Base-by-base conservation (phyloP, 2,888 invertebrate genomes). In the Spatulosminthurus flaviceps region DNA sequence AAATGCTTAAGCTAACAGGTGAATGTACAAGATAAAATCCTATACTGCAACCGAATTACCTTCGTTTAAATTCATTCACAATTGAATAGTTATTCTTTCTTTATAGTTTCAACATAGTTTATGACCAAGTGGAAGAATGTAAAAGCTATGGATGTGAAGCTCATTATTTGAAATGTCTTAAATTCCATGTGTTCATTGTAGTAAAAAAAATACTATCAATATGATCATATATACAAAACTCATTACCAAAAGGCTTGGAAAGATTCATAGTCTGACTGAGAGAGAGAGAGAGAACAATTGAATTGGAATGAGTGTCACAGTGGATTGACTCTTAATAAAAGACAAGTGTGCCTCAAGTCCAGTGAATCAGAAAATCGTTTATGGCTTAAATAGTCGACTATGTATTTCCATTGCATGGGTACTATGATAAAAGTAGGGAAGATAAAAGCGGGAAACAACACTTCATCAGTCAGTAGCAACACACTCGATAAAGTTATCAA, bases 401-500 rank as follows among this genome's bases (percentile, higher is more conserved):
- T 51, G n/a, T n/a, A 51, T 51, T 51, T 51, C 51, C n/a, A 51
- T 51, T 51, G 19, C 51, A 19, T 51, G 29, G n/a, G n/a, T n/a
- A n/a, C n/a, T n/a, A n/a, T n/a, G n/a, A n/a, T n/a, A n/a, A 69
- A 69, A 28, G n/a, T 11, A 22, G 1, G 22, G 7, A 11, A 69
- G n/a, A 69, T n/a, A 69, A 42, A 24, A 28, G 60, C 51, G 5
- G 9, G n/a, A 16, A 51, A 51, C 51, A 9, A 51, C 51, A 4
- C 16, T 13, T 2, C 16, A 19, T n/a, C 51, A 51, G 5, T 51
- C 51, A 51, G 51, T 51, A 5, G 16, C n/a, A 51, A 51, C 51
- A 51, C 16, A 51, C 51, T 51, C 16, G 74, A 74, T 74, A 74
- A 74, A 74, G 74, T 74, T 74, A 74, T 74, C 74, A 74, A 71